Conservation (phyloP, 2,797 vertebrate genomes). For the Eulemur coronatus region DNA sequence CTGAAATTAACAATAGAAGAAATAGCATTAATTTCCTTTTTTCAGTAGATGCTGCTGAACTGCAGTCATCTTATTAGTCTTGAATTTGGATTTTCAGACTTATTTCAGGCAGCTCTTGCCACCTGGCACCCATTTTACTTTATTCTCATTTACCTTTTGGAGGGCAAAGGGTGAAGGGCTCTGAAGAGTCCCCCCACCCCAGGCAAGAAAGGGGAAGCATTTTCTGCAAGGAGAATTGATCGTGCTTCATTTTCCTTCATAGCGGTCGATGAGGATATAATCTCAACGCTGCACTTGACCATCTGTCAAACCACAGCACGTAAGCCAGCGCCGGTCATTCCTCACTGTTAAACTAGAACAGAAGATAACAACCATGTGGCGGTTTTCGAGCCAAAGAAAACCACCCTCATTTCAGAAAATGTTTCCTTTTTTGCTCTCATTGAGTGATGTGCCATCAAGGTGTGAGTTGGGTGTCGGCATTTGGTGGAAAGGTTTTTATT, state of each 20-base stretch:
- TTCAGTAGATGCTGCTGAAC: neutral
- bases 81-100: neutral
- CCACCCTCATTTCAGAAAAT: neutral
- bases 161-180: neutral
- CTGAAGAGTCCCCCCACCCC: neutral
- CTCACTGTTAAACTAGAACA: neutral
- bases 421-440: neutral
- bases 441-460: neutral
- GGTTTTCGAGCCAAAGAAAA: neutral
- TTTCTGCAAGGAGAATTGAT: neutral
- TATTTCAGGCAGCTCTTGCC: neutral
- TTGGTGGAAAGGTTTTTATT: conserved; percentile 3
- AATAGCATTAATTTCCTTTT: neutral
- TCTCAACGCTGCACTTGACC: neutral
- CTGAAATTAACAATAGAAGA: neutral
- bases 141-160: conserved; percentile 46
- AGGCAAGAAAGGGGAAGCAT: neutral
- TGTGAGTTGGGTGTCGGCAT: neutral
- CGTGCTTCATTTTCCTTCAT: neutral
- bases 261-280: neutral
- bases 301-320: neutral
- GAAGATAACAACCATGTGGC: neutral
- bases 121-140: conserved; percentile 8
- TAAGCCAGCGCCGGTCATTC: neutral
- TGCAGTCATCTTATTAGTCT: neutral